phyloP scores from a whole-genome alignment of 2,113 vertebrate species.

The Cyphomyrus discorhynchus region DNA sequence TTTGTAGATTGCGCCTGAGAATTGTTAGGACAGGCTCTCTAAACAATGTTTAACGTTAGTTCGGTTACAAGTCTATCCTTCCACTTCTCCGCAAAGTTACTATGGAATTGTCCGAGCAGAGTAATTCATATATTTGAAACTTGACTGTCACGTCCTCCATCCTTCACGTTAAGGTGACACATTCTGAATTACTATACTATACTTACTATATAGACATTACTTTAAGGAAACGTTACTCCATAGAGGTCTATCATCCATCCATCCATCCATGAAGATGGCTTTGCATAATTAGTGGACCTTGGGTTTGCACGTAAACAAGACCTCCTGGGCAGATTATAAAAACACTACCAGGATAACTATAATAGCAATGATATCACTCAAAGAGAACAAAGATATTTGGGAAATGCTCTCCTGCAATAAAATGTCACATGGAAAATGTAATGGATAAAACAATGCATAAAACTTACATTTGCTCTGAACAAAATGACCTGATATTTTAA shows the following conservation, averaged over 20 bases:
- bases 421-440: conserved; percentile 37
- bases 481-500: background rate
- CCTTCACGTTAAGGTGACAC: background rate
- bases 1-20: background rate
- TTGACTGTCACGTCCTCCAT: background rate
- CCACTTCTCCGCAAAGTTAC: background rate
- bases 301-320: background rate
- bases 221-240: background rate
- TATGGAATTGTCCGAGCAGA: background rate
- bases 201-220: background rate
- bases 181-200: background rate
- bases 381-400: background rate
- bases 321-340: background rate
- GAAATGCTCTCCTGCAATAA: conserved; percentile 42
- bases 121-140: background rate
- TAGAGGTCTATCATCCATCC: background rate
- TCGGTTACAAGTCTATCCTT: background rate
- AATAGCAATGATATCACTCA: conserved; percentile 24
- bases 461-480: background rate
- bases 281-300: background rate
- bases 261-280: background rate
- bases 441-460: conserved; percentile 35
- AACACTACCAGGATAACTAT: background rate
- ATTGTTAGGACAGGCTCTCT: background rate
- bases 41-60: background rate